Evolutionary conservation across 2,797 vertebrate genomes (phyloP), one percentile per base, ranked within the genome.

Genomic region (Takifugu rubripes): DNA sequence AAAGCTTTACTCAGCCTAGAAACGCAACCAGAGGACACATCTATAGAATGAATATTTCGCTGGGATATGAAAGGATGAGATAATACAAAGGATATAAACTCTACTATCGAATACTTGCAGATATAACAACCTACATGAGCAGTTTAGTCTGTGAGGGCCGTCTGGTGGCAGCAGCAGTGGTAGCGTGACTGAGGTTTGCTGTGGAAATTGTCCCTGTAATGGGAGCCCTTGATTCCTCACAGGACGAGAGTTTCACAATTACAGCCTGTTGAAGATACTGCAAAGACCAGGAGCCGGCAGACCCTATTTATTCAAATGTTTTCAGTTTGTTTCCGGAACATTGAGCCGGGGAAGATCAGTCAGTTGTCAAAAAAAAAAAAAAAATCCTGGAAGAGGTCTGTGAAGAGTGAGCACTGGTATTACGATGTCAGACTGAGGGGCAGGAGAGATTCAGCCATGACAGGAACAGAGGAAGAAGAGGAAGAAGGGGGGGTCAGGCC

Each of bases 221-320:
- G 73, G 64, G 72, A 86, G 82, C 81, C 85, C 81, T 85, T 82
- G 68, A 68, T 78, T 84, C 74, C 71, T 79, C 52, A 44, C 11
- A 36, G 78, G 67, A 78, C 59, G 49, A 51, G 49, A 77, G 72
- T 64, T 56, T 69, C 44, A 53, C 43, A 42, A 25, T 58, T 51
- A 49, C 16, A 68, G 69, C 66, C 64, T 36, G 59, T 36, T 61
- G 54, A 65, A 58, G 69, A 54, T 68, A 62, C 65, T 72, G 64
- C 56, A 64, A 59, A 75, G 68, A 65, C 68, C 63, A 64, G 61
- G 59, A 72, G 60, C 58, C 25, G 52, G 63, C 31, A 51, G 64
- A 64, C 61, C 69, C 40, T 0, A 55, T 65, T 65, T 56, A 68
- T 61, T 59, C n/a, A 17, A 52, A 6, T 56, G 58, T 29, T 43